Conservation (phyloP, 2,113 vertebrate genomes). For the Muntiacus muntjak region DNA sequence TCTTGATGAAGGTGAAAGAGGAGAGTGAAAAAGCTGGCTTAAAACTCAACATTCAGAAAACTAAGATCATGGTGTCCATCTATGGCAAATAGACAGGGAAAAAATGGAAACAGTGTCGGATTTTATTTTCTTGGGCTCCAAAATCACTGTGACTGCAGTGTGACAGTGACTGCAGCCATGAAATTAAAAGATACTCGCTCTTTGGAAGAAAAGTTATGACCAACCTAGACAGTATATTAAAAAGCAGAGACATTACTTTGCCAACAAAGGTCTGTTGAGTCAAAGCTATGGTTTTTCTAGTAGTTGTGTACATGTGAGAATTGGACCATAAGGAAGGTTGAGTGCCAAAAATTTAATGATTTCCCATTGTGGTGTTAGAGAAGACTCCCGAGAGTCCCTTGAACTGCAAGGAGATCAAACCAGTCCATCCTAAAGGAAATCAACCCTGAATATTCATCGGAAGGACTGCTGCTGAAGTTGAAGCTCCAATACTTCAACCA, state of each 20-base stretch:
- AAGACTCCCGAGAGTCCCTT: background rate
- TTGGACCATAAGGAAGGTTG: background rate
- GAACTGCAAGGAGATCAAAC: background rate
- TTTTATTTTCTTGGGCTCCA: background rate
- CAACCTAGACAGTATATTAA: background rate
- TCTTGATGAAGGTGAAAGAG: background rate
- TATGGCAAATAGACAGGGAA: background rate
- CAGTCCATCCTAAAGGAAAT: background rate
- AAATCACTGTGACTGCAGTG: background rate
- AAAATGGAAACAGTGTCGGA: background rate
- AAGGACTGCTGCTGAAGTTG: background rate
- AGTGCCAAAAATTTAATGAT: background rate
- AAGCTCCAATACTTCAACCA: background rate
- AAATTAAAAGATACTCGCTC: background rate
- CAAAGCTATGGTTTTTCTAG: background rate
- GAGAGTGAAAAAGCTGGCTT: background rate
- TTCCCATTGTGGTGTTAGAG: background rate
- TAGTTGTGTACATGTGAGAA: background rate
- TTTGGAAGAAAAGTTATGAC: background rate
- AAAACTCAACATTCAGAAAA: background rate
- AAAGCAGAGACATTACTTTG: background rate
- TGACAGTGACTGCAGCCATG: background rate
- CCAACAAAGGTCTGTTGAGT: background rate
- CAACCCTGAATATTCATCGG: background rate
- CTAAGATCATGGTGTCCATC: background rate